Conservation (phyloP, 2,888 invertebrate genomes). For the Ligdia adustata region DNA sequence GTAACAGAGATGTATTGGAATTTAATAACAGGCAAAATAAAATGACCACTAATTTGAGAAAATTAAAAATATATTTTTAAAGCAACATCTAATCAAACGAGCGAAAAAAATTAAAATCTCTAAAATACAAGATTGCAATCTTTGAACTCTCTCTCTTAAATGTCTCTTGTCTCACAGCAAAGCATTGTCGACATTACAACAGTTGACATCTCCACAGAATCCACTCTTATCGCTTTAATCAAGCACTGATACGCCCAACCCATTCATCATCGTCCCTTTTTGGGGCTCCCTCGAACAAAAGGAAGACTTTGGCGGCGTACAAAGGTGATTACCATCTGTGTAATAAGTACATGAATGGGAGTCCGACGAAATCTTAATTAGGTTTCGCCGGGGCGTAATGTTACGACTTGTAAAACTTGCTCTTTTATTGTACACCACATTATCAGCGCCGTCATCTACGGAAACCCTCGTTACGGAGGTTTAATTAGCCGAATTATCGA, state of each 20-base stretch:
- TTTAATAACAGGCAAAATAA: too few relatives aligned
- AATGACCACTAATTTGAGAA: too few relatives aligned
- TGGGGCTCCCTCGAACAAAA: slow-evolving; percentile 50
- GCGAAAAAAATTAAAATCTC: too few relatives aligned
- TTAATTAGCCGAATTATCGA: slow-evolving; percentile 38
- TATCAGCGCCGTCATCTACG: slow-evolving; percentile 33
- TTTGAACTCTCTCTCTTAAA: too few relatives aligned
- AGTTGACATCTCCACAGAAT: slow-evolving; percentile 9
- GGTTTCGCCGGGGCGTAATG: slow-evolving; percentile 39
- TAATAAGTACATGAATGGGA: slow-evolving; percentile 58
- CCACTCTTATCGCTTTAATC: slow-evolving; percentile 39
- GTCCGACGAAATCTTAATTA: slow-evolving; percentile 57
- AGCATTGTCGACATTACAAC: slow-evolving; percentile 6
- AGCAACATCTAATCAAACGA: too few relatives aligned
- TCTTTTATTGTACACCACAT: slow-evolving; percentile 43
- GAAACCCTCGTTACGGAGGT: slow-evolving; percentile 35
- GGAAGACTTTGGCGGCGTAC: slow-evolving; percentile 45
- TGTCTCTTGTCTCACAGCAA: too few relatives aligned
- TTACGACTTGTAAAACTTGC: slow-evolving; percentile 46
- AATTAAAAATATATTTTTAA: too few relatives aligned
- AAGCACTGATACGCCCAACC: slow-evolving; percentile 43
- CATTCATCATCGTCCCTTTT: slow-evolving; percentile 54
- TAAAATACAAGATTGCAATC: too few relatives aligned
- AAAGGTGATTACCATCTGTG: slow-evolving; percentile 59
- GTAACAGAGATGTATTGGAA: too few relatives aligned